Conservation (phyloP, 2,888 invertebrate genomes). For the Taphrorychus bicolor region DNA sequence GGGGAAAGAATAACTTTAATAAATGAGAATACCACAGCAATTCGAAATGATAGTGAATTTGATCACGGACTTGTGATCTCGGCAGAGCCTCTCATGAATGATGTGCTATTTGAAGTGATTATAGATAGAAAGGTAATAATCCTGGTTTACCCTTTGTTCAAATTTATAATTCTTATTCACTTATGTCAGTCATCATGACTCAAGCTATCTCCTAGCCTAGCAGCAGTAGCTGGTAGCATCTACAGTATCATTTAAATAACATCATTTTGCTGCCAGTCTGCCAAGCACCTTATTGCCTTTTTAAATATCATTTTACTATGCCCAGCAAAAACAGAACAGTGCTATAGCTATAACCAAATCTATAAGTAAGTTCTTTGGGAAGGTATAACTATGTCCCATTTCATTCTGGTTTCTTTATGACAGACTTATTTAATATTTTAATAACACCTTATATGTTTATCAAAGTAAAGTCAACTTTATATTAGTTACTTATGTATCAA, state of each 20-base stretch:
- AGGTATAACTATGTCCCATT: not conserved
- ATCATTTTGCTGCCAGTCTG: too few relatives aligned
- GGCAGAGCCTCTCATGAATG: slow-evolving; percentile 78
- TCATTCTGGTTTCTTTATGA: too few relatives aligned
- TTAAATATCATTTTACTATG: not conserved
- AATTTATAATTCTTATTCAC: not conserved
- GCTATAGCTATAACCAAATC: not conserved
- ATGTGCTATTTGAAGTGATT: slow-evolving; percentile 84
- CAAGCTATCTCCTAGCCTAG: too few relatives aligned
- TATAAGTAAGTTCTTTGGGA: not conserved
- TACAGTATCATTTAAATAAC: too few relatives aligned
- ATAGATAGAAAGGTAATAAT: slow-evolving; percentile 85
- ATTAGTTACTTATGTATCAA: too few relatives aligned
- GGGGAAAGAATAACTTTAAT: slow-evolving; percentile 85
- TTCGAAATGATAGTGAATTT: slow-evolving; percentile 80
- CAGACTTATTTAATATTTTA: too few relatives aligned
- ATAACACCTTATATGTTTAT: too few relatives aligned
- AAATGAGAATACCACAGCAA: slow-evolving; percentile 84
- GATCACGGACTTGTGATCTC: slow-evolving; percentile 89
- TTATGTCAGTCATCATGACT: not conserved
- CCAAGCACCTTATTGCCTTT: too few relatives aligned
- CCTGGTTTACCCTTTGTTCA: not conserved
- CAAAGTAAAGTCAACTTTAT: too few relatives aligned
- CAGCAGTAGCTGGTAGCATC: too few relatives aligned
- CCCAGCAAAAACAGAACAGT: not conserved